A percentile compares a stretch with the other conserved stretches of the same genome.
phyloP scores from a whole-genome alignment of 2,888 invertebrate genomes.

The Melanostoma mellinum region DNA sequence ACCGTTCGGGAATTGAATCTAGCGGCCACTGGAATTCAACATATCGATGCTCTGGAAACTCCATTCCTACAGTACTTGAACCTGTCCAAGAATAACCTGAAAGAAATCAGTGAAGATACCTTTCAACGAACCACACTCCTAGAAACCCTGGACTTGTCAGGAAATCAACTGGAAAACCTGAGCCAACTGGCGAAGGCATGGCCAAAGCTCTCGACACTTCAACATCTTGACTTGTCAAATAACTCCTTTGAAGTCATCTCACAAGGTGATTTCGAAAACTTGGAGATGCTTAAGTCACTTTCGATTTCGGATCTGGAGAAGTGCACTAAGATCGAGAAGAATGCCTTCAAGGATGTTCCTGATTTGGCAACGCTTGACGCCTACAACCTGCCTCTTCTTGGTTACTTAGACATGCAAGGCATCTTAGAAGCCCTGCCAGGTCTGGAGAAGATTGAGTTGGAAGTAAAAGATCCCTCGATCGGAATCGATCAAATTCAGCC shows the following conservation, averaged over 20 bases:
- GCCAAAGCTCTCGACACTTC: constrained; percentile 88
- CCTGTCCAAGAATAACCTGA: constrained; percentile 89
- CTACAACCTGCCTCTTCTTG: constrained; percentile 89
- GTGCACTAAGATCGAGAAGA: constrained; percentile 91
- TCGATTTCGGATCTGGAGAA: constrained; percentile 87
- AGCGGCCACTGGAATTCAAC: constrained; percentile 89
- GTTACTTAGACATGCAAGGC: constrained; percentile 93
- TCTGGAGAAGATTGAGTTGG: constrained; percentile 90
- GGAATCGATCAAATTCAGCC: constrained; percentile 92
- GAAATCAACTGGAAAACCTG: constrained; percentile 86
- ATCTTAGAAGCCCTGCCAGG: constrained; percentile 89
- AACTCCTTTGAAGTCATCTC: constrained; percentile 92
- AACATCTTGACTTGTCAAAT: constrained; percentile 89
- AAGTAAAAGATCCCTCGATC: constrained; percentile 92
- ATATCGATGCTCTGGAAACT: constrained; percentile 88
- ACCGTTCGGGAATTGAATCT: constrained; percentile 91
- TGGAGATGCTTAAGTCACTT: constrained; percentile 86
- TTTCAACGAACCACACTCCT: constrained; percentile 91
- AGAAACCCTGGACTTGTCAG: constrained; percentile 89
- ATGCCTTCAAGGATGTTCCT: constrained; percentile 88
- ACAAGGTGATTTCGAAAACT: constrained; percentile 89
- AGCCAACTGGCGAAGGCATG: constrained; percentile 86
- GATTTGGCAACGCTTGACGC: constrained; percentile 88
- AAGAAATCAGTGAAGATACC: constrained; percentile 85
- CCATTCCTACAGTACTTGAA: constrained; percentile 92